Base-by-base conservation (phyloP, 2,888 invertebrate genomes). In the Arrhopalites spinosus region DNA sequence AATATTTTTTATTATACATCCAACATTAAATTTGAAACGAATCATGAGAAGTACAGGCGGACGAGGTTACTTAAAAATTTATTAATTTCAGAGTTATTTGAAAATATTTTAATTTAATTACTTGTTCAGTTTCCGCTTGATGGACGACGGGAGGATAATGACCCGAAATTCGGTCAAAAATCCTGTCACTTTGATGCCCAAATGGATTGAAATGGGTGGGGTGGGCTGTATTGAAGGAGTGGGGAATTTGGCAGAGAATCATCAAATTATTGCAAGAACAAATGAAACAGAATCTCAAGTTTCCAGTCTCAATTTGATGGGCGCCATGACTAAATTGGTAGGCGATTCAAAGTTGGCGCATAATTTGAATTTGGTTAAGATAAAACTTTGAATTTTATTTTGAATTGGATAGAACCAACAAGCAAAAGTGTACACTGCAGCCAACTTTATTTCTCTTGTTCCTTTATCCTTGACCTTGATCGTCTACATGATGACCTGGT, bases 401-500 rank as follows among this genome's bases (percentile, higher is more conserved):
- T 13, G 1, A 47, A 1, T 1, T 13, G 1, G 47, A 1, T 17
- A 47, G n/a, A 1, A 17, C 7, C 7, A 47, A 7, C n/a, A 47
- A 47, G n/a, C 47, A 17, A n/a, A 13, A 7, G 47, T 17, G 1
- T 47, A 15, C 45, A 45, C 45, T 11, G 8, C 30, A 2, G 56
- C 69, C 29, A 7, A 69, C 2, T 69, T 45, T 23, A 5, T 68
- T 1, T 68, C 74, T 7, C 15, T 75, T 0, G 23, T 75, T 27
- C 74, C 74, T 45, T 73, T 81, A 13, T 25, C 71, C 20, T 45
- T 79, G 15, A 81, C 80, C 8, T 45, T 67, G 5, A 27, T 73
- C 2, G 76, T 76, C n/a, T 81, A 79, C 50, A 72, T 77, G 68
- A 25, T 79, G 0, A 74, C 79, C 1, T 81, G 80, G 80, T 74